Evolutionary conservation across 2,797 vertebrate genomes (phyloP).

Genomic region (Halcyon badia): DNA sequence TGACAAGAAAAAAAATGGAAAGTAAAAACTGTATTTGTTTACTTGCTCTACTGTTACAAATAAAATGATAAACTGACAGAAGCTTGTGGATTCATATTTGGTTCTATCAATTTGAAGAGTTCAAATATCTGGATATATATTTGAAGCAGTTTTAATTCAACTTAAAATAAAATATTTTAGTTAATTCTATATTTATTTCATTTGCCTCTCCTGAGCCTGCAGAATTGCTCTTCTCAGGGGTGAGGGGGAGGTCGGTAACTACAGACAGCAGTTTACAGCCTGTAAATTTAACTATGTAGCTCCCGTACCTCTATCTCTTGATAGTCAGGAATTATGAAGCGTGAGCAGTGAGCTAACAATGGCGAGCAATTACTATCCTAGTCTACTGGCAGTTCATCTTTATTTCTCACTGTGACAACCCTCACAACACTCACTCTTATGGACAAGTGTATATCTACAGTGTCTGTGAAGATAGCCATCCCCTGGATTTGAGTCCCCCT

Average conservation of each 20-base stretch:
- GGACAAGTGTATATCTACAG: not conserved
- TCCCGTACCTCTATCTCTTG: not conserved
- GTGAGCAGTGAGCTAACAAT: not conserved
- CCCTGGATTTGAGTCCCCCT: not conserved
- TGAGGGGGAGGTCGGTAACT: fast-evolving
- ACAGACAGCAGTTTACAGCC: not conserved
- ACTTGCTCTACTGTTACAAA: not conserved
- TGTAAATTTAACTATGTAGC: not conserved
- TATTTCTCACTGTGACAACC: not conserved
- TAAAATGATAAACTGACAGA: not conserved
- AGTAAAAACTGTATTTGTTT: not conserved
- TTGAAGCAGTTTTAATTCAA: not conserved
- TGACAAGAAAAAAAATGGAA: not conserved
- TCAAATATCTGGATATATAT: not conserved
- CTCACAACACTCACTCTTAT: fast-evolving
- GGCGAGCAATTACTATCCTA: not conserved
- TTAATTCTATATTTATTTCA: not conserved
- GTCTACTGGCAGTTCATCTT: not conserved
- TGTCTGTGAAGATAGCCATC: not conserved
- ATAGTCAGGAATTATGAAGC: not conserved
- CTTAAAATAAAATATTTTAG: not conserved
- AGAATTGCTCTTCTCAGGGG: not conserved
- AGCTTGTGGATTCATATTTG: not conserved
- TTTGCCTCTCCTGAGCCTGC: not conserved
- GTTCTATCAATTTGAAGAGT: not conserved